Evolutionary conservation across 2,888 invertebrate species (phyloP), one percentile per base, ranked within the genome.

Genomic region (Netelia virgata): DNA sequence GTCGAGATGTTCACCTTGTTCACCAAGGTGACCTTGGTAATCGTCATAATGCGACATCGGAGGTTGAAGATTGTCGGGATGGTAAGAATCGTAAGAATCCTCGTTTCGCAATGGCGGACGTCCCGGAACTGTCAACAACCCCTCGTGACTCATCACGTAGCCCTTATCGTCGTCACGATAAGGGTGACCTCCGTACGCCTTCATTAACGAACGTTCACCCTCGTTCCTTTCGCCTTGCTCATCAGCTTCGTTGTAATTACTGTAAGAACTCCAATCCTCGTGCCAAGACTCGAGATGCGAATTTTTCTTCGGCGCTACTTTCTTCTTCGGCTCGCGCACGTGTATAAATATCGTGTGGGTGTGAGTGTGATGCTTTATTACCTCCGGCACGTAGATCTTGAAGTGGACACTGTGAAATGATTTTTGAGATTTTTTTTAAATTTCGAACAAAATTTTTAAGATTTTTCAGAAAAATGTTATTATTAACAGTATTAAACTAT

Each of bases 271-370:
- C 91, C 91, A 92, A 47, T 91, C 87, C 69, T 91, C 90, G 10
- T 88, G 79, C 84, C 94, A 94, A 84, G 94, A 94, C 88, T 94
- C 94, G 89, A 94, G 94, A 69, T 95, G 94, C 82, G 94, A 68
- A 20, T 74, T 83, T 69, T 88, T 88, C 83, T 89, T 90, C 47
- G 87, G 88, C 14, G 72, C 41, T 64, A 47, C 66, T 57, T 85
- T 88, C 82, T 69, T 90, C 63, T 87, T 87, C 18, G 90, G 90
- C 9, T 90, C 87, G 47, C 93, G 95, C 82, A 95, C 94, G 87
- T 95, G 95, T 66, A 95, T 94, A 14, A 95, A 95, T 63, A 96
- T 94, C 74, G 95, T 95, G 89, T 95, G 95, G 8, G 95, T 96
- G 88, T 96, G 96, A 83, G 94, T 94, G 68, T 95, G 94, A 84